Conservation (phyloP, 1,140 invertebrate genomes). For the Armadillidium nasatum region DNA sequence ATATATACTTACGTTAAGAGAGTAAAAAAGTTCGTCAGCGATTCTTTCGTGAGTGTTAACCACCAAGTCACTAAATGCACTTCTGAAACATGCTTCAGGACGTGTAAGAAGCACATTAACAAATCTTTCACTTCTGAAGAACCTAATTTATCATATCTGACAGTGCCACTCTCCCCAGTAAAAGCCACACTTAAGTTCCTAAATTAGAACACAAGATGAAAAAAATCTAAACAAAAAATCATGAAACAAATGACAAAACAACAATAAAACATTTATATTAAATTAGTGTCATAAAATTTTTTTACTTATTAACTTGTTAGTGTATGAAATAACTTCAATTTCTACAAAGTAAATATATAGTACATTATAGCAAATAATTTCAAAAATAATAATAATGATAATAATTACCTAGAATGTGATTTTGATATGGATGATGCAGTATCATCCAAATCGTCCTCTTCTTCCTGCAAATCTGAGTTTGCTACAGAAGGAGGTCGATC, state of each 20-base stretch:
- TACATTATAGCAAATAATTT: too few species aligned
- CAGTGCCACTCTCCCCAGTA: conserved; percentile 39
- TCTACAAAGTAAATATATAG: too few species aligned
- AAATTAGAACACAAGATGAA: neutral
- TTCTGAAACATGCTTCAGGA: conserved; percentile 82
- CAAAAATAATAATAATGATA: too few species aligned
- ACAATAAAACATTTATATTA: too few species aligned
- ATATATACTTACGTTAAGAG: conserved; percentile 64
- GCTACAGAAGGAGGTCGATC: conserved; percentile 37
- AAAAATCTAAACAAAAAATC: neutral
- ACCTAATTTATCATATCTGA: conserved; percentile 69
- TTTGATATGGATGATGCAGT: conserved; percentile 27
- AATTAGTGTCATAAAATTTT: too few species aligned
- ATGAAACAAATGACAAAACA: too few species aligned
- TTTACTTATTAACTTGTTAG: too few species aligned
- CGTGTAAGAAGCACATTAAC: conserved; percentile 81
- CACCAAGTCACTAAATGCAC: conserved; percentile 86
- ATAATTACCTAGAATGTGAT: conserved; percentile 29
- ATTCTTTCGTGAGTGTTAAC: conserved; percentile 70
- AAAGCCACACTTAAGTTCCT: conserved; percentile 43
- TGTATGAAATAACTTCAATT: too few species aligned
- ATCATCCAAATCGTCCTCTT: conserved; percentile 37
- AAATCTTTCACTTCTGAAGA: conserved; percentile 76
- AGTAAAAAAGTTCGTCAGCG: conserved; percentile 72
- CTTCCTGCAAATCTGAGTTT: conserved; percentile 33